These are phyloP conservation scores for Campoletis raptor DNA, from an alignment of 2,888 invertebrate genomes.

Conservation along the genomic window DNA sequence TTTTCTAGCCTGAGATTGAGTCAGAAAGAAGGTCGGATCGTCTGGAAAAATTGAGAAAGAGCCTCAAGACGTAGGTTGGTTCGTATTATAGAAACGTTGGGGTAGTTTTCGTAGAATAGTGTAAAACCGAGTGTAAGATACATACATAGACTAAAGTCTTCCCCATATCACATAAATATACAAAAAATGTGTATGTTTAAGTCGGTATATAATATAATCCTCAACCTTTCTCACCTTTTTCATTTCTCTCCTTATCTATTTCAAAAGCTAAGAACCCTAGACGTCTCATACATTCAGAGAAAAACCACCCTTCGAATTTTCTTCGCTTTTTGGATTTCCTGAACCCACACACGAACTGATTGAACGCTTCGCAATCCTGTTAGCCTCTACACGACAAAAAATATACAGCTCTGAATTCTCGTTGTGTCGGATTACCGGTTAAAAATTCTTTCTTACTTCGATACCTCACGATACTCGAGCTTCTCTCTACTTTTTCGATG, in stretches of 20 bases:
- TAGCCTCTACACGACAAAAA: constrained; percentile 18
- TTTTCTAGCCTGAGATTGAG: constrained; percentile 31
- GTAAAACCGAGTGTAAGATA: constrained; percentile 24
- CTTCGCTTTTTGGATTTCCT: constrained; percentile 43
- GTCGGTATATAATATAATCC: neutral
- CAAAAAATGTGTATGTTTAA: neutral
- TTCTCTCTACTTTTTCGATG: neutral
- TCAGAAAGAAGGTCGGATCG: neutral
- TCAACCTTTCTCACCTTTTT: neutral
- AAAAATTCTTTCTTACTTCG: neutral
- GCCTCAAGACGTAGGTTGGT: neutral
- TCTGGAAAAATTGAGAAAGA: constrained; percentile 49
- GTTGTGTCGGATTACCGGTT: neutral
- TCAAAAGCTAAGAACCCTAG: constrained; percentile 18
- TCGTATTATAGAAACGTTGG: neutral
- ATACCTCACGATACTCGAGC: neutral
- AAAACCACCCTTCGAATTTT: constrained; percentile 51
- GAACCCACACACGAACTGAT: constrained; percentile 43
- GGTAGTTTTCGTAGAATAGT: constrained; percentile 13
- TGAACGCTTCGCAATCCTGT: constrained; percentile 52
- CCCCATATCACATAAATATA: neutral
- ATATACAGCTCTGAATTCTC: neutral
- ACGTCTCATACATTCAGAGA: constrained; percentile 32
- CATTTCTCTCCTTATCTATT: constrained; percentile 2
- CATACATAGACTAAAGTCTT: neutral